Conservation (phyloP, 2,888 invertebrate species). For the Lissocephala sabroskyi region DNA sequence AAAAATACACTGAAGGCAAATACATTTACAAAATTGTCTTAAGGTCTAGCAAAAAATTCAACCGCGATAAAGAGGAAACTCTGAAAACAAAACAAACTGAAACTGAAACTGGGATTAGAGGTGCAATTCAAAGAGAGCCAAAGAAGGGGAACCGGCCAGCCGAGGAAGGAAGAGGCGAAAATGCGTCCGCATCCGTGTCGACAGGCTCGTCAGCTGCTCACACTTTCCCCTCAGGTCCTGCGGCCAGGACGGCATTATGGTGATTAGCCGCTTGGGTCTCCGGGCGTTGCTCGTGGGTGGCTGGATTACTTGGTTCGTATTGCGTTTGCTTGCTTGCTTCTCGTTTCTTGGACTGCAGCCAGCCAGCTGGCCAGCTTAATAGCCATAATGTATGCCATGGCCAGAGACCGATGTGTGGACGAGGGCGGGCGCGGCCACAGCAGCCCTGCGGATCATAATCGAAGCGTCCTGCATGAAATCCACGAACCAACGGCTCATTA, state of each 20-base stretch:
- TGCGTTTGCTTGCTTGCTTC: constrained; percentile 32
- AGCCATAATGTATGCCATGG: constrained; percentile 71
- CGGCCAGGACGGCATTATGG: too few relatives aligned
- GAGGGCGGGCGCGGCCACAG: constrained; percentile 69
- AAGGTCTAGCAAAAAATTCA: constrained; percentile 31
- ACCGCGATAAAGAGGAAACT: constrained; percentile 50
- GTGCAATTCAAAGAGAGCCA: background rate
- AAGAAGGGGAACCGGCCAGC: background rate
- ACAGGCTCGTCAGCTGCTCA: too few relatives aligned
- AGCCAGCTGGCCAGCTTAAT: constrained; percentile 40
- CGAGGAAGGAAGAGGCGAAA: too few relatives aligned
- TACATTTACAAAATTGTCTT: constrained; percentile 3
- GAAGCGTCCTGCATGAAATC: too few relatives aligned
- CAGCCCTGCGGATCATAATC: constrained; percentile 48
- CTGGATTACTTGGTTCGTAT: constrained; percentile 17
- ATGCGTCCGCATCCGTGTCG: too few relatives aligned
- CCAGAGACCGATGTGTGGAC: constrained; percentile 72
- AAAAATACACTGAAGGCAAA: background rate
- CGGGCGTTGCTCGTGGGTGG: constrained; percentile 19
- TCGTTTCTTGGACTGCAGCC: constrained; percentile 13
- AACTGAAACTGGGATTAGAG: background rate
- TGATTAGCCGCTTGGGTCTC: background rate
- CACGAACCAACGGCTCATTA: background rate
- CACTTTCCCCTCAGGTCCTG: too few relatives aligned
- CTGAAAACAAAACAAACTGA: constrained; percentile 17